Conservation (phyloP, 2,113 vertebrate genomes). For the Gorilla gorilla region DNA sequence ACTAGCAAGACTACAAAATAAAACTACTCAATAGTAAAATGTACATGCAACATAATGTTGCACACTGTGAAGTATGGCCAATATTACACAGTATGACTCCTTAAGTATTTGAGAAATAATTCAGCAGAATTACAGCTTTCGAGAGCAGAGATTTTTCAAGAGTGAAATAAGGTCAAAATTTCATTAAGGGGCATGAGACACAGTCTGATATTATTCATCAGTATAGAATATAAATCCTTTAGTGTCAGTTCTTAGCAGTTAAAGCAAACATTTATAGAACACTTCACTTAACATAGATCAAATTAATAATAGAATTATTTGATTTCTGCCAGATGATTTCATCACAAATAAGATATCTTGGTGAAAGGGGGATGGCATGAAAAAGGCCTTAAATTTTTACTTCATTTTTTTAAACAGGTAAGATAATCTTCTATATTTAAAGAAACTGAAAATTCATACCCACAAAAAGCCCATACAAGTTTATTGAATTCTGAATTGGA, state of each 20-base stretch:
- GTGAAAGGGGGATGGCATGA: not conserved
- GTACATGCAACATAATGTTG: constrained; percentile 7
- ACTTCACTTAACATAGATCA: constrained; percentile 13
- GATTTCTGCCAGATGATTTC: not conserved
- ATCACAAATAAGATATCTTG: not conserved
- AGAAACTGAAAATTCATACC: no score
- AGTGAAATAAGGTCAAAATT: constrained; percentile 79
- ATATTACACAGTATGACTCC: constrained; percentile 60
- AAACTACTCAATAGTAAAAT: constrained; percentile 55
- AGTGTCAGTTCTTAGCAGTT: not conserved
- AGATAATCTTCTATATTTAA: no score
- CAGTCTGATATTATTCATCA: constrained; percentile 45
- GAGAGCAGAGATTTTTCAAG: constrained; percentile 69
- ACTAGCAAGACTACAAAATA: constrained; percentile 56
- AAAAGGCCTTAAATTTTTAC: not conserved
- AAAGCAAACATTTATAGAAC: constrained; percentile 68
- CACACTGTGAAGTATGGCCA: constrained; percentile 61
- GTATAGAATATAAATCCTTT: constrained; percentile 50
- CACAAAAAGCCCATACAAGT: no score
- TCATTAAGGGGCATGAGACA: constrained; percentile 59
- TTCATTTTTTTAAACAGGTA: not conserved
- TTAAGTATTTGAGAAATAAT: constrained; percentile 59
- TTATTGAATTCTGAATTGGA: no score
- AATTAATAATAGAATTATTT: constrained; percentile 34
- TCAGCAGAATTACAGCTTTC: constrained; percentile 74